Percentiles rank a stretch among this genome's conserved stretches.
These are phyloP conservation scores for Dipodomys merriami DNA, from an alignment of 2,113 vertebrate species.

Conservation along the genomic window DNA sequence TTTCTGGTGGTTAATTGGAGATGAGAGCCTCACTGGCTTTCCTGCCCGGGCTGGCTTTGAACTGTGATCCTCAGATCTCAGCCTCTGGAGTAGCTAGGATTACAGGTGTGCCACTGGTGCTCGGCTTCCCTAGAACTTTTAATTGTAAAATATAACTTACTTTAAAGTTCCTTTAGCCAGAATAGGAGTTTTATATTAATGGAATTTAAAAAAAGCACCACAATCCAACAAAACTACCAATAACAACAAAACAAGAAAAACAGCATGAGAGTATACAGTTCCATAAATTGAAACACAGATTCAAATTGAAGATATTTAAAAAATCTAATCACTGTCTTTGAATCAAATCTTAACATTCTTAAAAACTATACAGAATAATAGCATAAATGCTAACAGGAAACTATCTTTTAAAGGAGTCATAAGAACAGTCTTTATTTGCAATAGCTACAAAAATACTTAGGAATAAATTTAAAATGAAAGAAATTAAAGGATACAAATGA, in stretches of 20 bases:
- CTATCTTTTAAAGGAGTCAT: not conserved
- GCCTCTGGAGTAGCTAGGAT: no score
- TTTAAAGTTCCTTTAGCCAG: slow-evolving; percentile 43
- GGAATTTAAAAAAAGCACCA: not conserved
- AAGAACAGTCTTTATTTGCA: not conserved
- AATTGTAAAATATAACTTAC: not conserved
- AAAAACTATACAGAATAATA: not conserved
- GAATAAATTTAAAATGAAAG: not conserved
- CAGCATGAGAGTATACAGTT: not conserved
- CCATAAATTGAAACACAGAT: not conserved
- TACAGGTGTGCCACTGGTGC: no score
- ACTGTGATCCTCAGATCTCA: no score
- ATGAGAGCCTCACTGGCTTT: no score
- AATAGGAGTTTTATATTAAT: slow-evolving; percentile 21
- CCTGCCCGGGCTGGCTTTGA: no score
- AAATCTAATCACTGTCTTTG: slow-evolving; percentile 1
- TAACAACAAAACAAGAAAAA: not conserved
- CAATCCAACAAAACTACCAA: not conserved
- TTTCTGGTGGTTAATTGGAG: no score
- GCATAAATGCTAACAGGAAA: not conserved
- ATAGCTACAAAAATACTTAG: not conserved
- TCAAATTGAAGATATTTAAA: not conserved
- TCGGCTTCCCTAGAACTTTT: not conserved
- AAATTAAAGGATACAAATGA: not conserved
- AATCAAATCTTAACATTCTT: not conserved